Evolutionary conservation across 2,888 invertebrate species (phyloP).

Genomic region (Gortyna flavago): DNA sequence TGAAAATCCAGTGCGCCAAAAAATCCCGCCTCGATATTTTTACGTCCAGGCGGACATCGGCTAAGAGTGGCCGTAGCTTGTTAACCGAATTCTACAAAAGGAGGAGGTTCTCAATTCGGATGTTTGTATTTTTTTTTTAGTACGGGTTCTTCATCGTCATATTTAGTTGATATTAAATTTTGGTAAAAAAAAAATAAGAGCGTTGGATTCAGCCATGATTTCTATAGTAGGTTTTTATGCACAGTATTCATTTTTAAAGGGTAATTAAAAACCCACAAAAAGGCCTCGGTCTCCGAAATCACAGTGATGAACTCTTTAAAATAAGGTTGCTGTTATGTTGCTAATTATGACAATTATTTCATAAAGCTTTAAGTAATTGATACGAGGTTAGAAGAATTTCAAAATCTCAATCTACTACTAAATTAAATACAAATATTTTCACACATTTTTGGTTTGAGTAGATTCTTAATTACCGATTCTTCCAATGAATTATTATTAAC

Average conservation of each 20-base stretch:
- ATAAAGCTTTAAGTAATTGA: not conserved
- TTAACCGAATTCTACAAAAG: too few relatives aligned
- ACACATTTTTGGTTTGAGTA: not conserved
- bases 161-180: not conserved
- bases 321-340: too few relatives aligned
- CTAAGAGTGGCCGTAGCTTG: too few relatives aligned
- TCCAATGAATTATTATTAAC: not conserved
- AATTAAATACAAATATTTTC: not conserved
- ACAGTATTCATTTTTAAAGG: not conserved
- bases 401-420: too few relatives aligned
- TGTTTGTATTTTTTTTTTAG: too few relatives aligned
- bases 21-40: not conserved
- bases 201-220: not conserved
- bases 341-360: too few relatives aligned
- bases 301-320: too few relatives aligned
- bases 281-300: not conserved
- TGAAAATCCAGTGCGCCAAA: not conserved
- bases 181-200: too few relatives aligned
- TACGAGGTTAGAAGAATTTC: not conserved
- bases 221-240: slow-evolving; percentile 1
- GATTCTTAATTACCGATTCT: slow-evolving; percentile 3
- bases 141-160: not conserved
- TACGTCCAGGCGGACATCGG: too few relatives aligned
- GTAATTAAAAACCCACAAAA: slow-evolving; percentile 4
- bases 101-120: too few relatives aligned